These are phyloP conservation scores for Sarcophaga rosellei DNA, from an alignment of 2,888 invertebrate species.

Conservation along the genomic window DNA sequence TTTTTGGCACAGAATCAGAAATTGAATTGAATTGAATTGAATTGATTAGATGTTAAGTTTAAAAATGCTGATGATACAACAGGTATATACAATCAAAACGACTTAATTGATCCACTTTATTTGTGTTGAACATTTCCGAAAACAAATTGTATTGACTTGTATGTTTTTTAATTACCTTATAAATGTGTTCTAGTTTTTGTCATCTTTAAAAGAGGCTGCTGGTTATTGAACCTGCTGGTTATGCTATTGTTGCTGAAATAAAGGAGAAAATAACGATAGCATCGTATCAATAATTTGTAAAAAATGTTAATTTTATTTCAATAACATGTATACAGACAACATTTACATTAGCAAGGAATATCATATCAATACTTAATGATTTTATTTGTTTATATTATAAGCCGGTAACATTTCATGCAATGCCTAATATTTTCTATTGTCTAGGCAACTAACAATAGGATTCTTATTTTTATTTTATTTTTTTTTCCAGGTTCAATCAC, in stretches of 20 bases:
- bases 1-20: too few species aligned
- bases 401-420: too few species aligned
- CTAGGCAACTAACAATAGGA: neutral
- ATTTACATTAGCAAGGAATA: neutral
- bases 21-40: neutral
- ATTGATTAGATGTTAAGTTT: neutral
- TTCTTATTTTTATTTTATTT: neutral
- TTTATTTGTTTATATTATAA: neutral
- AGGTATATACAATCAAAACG: neutral
- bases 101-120: neutral
- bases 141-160: neutral
- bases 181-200: neutral
- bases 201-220: neutral
- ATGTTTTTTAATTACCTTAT: neutral
- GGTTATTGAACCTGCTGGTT: constrained; percentile 34
- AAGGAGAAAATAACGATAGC: neutral
- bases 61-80: neutral
- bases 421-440: too few species aligned
- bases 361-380: neutral
- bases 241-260: neutral
- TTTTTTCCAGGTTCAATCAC: neutral
- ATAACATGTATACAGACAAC: neutral
- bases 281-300: too few species aligned
- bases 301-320: neutral
- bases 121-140: neutral